Conservation (phyloP, 2,888 invertebrate species). For the Drosophila nigritarsus region DNA sequence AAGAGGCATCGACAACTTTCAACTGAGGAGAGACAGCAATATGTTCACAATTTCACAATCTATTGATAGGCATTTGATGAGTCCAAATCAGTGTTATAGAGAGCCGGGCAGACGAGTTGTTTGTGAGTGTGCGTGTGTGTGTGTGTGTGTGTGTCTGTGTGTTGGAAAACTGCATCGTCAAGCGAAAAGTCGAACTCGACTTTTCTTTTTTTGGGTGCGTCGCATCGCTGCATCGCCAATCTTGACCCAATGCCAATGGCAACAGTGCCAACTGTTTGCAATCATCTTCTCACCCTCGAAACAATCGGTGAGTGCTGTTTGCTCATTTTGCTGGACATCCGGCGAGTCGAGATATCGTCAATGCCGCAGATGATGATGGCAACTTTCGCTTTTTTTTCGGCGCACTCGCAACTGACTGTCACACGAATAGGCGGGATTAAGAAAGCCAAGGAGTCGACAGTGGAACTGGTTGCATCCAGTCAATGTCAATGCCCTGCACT, state of each 20-base stretch:
- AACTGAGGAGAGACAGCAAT: slow-evolving; percentile 22
- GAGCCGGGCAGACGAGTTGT: slow-evolving; percentile 35
- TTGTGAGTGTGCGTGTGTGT: not conserved
- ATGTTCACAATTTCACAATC: slow-evolving; percentile 53
- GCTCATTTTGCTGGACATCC: slow-evolving; percentile 45
- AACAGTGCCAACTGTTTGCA: slow-evolving; percentile 4
- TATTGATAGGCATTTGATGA: slow-evolving; percentile 47
- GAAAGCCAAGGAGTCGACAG: slow-evolving; percentile 46
- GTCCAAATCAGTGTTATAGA: slow-evolving; percentile 49
- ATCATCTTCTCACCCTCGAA: slow-evolving; percentile 10
- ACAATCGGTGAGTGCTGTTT: not conserved
- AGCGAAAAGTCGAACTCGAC: slow-evolving; percentile 24
- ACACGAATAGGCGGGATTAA: slow-evolving; percentile 62
- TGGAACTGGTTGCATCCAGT: slow-evolving; percentile 38
- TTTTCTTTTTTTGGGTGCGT: slow-evolving; percentile 48
- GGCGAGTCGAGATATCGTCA: slow-evolving; percentile 45
- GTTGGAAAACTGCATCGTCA: slow-evolving; percentile 31
- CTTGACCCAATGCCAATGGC: slow-evolving; percentile 42
- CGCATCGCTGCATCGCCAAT: slow-evolving; percentile 13
- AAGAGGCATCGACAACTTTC: slow-evolving; percentile 30
- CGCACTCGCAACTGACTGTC: slow-evolving; percentile 32
- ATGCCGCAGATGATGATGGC: slow-evolving; percentile 16
- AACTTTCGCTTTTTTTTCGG: slow-evolving; percentile 71
- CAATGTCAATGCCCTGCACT: slow-evolving; percentile 56
- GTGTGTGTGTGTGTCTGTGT: not conserved